Evolutionary conservation across 2,797 vertebrate species (phyloP).

Genomic region (Acanthopagrus latus): DNA sequence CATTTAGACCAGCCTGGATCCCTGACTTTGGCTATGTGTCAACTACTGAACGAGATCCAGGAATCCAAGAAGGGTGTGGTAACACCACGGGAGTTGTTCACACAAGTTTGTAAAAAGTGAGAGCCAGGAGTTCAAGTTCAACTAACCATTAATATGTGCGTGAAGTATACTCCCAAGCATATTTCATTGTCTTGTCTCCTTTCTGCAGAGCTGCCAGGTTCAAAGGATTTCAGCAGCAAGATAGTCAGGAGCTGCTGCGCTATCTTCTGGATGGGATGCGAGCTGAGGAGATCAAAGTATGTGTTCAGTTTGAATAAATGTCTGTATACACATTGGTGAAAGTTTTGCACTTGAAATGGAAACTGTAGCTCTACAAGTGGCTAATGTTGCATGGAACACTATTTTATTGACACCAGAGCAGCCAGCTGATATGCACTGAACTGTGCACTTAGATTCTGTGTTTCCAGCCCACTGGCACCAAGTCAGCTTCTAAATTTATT

Average conservation of each 20-base stretch:
- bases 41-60: slow-evolving; percentile 94
- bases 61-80: slow-evolving; percentile 90
- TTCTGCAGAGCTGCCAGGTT: slow-evolving; percentile 91
- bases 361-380: not conserved
- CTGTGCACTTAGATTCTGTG: not conserved
- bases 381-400: not conserved
- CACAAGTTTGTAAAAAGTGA: slow-evolving; percentile 99
- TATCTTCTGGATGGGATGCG: slow-evolving; percentile 97
- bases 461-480: not conserved
- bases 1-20: slow-evolving; percentile 90
- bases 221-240: slow-evolving; percentile 97
- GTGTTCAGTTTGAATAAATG: not conserved
- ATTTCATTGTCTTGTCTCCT: slow-evolving; percentile 11
- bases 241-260: slow-evolving; percentile 97
- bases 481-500: slow-evolving; percentile 13
- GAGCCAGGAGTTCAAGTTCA: slow-evolving; percentile 58
- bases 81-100: slow-evolving; percentile 93
- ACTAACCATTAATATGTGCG: not conserved
- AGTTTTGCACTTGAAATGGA: not conserved
- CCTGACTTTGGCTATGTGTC: slow-evolving; percentile 93
- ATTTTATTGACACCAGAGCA: not conserved
- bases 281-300: slow-evolving; percentile 92
- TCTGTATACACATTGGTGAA: slow-evolving; percentile 1
- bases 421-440: not conserved
- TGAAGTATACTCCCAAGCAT: not conserved